A percentile compares a stretch with the other conserved stretches of the same genome.
Evolutionary conservation across 2,888 invertebrate genomes (phyloP).

Genomic region (Pteria penguin): DNA sequence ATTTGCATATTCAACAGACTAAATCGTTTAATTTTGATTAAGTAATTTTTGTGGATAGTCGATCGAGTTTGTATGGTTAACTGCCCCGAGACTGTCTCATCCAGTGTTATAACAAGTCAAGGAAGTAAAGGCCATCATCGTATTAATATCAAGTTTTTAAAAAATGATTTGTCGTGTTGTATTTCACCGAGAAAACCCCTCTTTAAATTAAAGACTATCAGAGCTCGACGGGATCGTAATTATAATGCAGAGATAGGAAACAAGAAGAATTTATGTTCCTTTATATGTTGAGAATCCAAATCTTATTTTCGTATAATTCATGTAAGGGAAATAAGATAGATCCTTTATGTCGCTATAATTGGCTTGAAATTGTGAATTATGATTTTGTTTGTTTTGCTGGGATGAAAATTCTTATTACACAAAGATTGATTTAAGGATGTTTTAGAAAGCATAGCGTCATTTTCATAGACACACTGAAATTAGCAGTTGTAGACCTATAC

Average conservation of each 20-base stretch:
- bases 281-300: not conserved
- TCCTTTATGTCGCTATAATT: not conserved
- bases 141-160: too few relatives aligned
- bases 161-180: too few relatives aligned
- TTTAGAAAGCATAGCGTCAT: not conserved
- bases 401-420: not conserved
- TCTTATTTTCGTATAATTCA: not conserved
- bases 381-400: not conserved
- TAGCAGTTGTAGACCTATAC: conserved; percentile 1
- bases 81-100: too few relatives aligned
- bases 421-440: not conserved
- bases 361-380: not conserved
- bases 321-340: not conserved
- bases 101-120: too few relatives aligned
- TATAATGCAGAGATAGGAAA: not conserved
- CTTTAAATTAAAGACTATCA: too few relatives aligned
- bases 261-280: not conserved
- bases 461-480: not conserved
- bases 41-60: too few relatives aligned
- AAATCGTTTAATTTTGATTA: too few relatives aligned
- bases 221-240: too few relatives aligned
- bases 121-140: too few relatives aligned
- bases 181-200: too few relatives aligned
- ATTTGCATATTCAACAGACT: too few relatives aligned
- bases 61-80: too few relatives aligned